Percentiles rank a stretch among this genome's conserved stretches.
These are phyloP conservation scores for Willowsia nigromaculata DNA, from an alignment of 2,888 invertebrate genomes.

Conservation along the genomic window DNA sequence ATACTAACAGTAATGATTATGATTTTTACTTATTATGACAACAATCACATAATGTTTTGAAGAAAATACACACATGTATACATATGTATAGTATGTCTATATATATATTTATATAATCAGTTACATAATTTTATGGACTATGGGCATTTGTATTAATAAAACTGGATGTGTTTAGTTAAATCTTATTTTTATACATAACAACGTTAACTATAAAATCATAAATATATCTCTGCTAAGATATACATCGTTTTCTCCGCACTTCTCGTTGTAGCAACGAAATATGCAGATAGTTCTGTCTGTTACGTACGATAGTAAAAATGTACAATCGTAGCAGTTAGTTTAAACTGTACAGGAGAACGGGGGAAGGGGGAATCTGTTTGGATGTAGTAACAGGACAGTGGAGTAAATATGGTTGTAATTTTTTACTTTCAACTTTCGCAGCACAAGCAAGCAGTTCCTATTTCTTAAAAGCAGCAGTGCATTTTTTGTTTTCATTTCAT, in stretches of 20 bases:
- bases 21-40: conserved; percentile 67
- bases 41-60: conserved; percentile 73
- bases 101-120: conserved; percentile 42
- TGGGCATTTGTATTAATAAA: conserved; percentile 46
- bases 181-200: conserved; percentile 23
- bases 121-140: conserved; percentile 66
- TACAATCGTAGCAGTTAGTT: conserved; percentile 14
- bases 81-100: conserved; percentile 47
- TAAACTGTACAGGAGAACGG: not conserved
- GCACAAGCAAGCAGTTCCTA: conserved; percentile 32
- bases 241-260: conserved; percentile 29
- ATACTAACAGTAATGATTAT: conserved; percentile 69
- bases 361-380: not conserved
- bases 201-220: conserved; percentile 32
- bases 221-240: not conserved
- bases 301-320: conserved; percentile 1
- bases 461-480: conserved; percentile 55
- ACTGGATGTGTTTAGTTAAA: conserved; percentile 45
- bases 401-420: not conserved
- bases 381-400: not conserved
- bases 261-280: not conserved
- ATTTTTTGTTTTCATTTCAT: conserved; percentile 66
- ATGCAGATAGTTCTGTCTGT: not conserved
- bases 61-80: conserved; percentile 72
- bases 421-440: not conserved